phyloP scores from a whole-genome alignment of 2,888 invertebrate species.

The Monochamus alternatus region DNA sequence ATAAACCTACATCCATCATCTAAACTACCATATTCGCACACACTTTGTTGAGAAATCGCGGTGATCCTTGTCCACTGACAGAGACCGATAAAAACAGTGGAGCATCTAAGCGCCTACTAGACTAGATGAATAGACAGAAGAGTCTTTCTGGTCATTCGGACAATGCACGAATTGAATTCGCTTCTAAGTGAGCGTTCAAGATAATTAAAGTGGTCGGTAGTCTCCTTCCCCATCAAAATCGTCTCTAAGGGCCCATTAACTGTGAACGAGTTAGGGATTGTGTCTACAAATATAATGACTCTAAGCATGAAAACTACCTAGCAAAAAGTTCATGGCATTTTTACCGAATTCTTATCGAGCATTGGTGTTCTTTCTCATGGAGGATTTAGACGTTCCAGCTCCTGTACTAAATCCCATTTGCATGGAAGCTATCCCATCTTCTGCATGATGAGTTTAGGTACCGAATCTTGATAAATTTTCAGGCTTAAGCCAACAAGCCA shows the following conservation, averaged over 20 bases:
- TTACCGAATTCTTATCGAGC: too few relatives aligned
- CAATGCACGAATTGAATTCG: conserved; percentile 24
- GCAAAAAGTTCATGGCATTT: too few relatives aligned
- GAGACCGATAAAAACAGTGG: conserved; percentile 15
- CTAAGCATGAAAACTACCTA: too few relatives aligned
- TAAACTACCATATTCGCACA: too few relatives aligned
- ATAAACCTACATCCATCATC: too few relatives aligned
- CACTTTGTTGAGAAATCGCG: too few relatives aligned
- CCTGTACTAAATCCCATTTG: conserved; percentile 14
- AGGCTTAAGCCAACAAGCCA: conserved; percentile 12
- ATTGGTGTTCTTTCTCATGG: neutral
- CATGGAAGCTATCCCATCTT: conserved; percentile 16
- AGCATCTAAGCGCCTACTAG: conserved; percentile 4
- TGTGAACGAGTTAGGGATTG: too few relatives aligned
- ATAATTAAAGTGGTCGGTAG: conserved; percentile 21
- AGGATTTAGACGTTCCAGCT: neutral
- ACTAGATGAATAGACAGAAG: conserved; percentile 34
- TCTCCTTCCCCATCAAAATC: neutral
- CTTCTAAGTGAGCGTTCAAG: conserved; percentile 10
- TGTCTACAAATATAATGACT: too few relatives aligned
- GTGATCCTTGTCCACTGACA: neutral
- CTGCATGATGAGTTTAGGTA: conserved; percentile 9
- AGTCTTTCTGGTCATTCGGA: conserved; percentile 14
- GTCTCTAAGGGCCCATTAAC: neutral
- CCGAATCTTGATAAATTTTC: conserved; percentile 17